phyloP scores from a whole-genome alignment of 2,888 invertebrate genomes.

The Spisula solida region DNA sequence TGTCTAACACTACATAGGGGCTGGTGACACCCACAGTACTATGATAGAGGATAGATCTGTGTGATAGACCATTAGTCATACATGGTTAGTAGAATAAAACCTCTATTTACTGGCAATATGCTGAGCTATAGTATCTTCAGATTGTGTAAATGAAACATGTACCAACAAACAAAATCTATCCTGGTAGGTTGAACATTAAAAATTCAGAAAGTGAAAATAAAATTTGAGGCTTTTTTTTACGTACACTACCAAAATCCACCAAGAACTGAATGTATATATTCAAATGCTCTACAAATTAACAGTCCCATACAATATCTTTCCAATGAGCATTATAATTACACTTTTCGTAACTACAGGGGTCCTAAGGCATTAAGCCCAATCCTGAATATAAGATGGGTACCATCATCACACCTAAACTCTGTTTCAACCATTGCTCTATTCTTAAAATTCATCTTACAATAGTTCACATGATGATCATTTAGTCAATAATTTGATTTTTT shows the following conservation, averaged over 20 bases:
- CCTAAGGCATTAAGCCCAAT: no score
- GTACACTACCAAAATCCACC: not conserved
- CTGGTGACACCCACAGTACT: not conserved
- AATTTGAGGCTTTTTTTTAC: not conserved
- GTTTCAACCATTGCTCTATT: no score
- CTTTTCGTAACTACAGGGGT: not conserved
- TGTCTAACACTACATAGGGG: not conserved
- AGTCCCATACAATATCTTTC: not conserved
- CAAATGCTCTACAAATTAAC: not conserved
- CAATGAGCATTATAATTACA: slow-evolving; percentile 8
- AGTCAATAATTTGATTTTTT: no score
- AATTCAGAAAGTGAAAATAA: not conserved
- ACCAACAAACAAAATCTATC: not conserved
- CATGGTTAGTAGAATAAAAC: not conserved
- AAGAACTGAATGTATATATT: not conserved
- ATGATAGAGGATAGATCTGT: not conserved
- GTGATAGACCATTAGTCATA: not conserved
- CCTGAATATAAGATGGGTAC: no score
- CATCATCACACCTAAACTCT: no score
- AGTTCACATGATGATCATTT: no score
- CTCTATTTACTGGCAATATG: not conserved
- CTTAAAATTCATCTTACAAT: no score
- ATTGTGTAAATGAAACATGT: not conserved
- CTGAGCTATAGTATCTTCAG: not conserved
- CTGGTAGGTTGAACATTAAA: not conserved